Evolutionary conservation across 64 coral and sea anemone species (phyloP).

Genomic region (Dendronephthya gigantea): DNA sequence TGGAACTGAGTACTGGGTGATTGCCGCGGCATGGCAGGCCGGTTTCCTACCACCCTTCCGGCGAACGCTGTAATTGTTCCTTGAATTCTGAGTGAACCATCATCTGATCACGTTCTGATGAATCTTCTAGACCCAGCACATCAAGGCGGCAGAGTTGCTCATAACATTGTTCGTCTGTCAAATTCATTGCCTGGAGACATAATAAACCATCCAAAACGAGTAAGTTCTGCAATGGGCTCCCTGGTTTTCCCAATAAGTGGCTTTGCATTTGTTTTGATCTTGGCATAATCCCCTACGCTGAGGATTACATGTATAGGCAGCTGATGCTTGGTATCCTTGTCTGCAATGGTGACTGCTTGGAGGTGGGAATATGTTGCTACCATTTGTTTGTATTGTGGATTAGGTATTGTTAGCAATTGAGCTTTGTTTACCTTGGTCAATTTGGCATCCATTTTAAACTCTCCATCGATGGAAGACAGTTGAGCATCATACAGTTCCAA

Average conservation of each 20-base stretch:
- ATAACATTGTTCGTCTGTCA: neutral
- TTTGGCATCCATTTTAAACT: constrained; percentile 14
- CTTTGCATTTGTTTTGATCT: constrained; percentile 13
- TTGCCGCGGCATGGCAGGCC: neutral
- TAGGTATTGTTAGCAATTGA: constrained; percentile 16
- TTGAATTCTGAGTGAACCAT: neutral
- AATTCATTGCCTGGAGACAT: constrained; percentile 29
- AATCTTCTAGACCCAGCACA: neutral
- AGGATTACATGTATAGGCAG: constrained; percentile 28
- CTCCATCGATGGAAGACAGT: too few species aligned
- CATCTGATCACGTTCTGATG: constrained; percentile 2
- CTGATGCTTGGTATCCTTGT: constrained; percentile 8
- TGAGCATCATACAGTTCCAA: too few species aligned
- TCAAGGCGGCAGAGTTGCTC: constrained; percentile 24
- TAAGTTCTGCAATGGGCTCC: neutral
- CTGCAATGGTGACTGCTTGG: constrained; percentile 3
- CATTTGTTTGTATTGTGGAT: neutral
- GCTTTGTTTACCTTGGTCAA: constrained; percentile 7
- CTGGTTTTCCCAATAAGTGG: neutral
- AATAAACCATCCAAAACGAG: constrained; percentile 21
- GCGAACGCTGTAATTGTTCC: neutral
- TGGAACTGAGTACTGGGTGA: neutral
- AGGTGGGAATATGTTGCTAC: constrained; percentile 29
- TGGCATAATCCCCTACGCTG: neutral
- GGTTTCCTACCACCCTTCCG: neutral